Percentiles rank a stretch among this genome's conserved stretches.
phyloP scores from a whole-genome alignment of 2,888 invertebrate species.

The Tholera decimalis region DNA sequence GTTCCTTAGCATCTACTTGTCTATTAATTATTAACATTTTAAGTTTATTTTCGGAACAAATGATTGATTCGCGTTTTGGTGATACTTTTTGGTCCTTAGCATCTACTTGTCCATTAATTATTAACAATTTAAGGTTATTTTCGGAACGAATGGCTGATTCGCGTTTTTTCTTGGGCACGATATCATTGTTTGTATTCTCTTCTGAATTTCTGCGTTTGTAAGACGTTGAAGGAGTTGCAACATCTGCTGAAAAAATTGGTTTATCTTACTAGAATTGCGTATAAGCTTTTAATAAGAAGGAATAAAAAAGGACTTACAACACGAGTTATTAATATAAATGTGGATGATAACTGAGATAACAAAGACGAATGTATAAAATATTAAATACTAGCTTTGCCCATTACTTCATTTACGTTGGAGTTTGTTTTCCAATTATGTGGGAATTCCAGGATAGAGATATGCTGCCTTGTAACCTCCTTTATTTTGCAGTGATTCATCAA shows the following conservation, averaged over 20 bases:
- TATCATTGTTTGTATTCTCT: background rate
- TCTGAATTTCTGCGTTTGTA: slow-evolving; percentile 15
- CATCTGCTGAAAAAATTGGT: background rate
- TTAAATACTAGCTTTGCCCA: too few species aligned
- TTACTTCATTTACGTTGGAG: too few species aligned
- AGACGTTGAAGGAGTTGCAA: background rate
- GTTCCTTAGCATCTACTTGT: slow-evolving; percentile 13
- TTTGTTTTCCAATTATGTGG: too few species aligned
- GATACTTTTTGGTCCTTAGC: slow-evolving; percentile 17
- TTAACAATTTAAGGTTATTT: slow-evolving; percentile 26
- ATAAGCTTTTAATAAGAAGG: too few species aligned
- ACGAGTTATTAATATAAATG: background rate
- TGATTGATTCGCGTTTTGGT: slow-evolving; percentile 20
- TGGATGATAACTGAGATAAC: background rate
- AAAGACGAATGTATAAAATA: background rate
- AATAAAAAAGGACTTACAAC: background rate
- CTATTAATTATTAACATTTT: slow-evolving; percentile 25
- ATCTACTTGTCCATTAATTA: slow-evolving; percentile 15
- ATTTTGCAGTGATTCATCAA: too few species aligned
- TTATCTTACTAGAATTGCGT: background rate
- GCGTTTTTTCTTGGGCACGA: slow-evolving; percentile 25
- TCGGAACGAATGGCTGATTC: slow-evolving; percentile 27
- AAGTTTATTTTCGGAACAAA: slow-evolving; percentile 24
- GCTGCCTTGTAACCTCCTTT: too few species aligned
- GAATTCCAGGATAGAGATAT: too few species aligned